Evolutionary conservation across 2,888 invertebrate species (phyloP).

Genomic region (Unio pictorum): DNA sequence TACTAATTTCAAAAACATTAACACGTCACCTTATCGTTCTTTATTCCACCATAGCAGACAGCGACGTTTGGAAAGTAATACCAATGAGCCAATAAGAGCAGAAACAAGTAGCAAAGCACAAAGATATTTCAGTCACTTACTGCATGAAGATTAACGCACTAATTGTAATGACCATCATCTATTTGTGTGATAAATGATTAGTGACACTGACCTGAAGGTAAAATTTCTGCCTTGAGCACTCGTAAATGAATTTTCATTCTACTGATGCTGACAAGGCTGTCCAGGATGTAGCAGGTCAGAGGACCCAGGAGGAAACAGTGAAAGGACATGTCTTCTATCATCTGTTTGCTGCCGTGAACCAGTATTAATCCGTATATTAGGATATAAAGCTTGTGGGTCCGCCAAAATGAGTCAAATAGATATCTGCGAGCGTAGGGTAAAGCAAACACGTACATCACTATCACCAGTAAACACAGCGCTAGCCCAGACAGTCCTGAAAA

Average conservation of each 20-base stretch:
- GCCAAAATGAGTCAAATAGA: conserved; percentile 77
- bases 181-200: background rate
- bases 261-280: conserved; percentile 75
- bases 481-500: conserved; percentile 76
- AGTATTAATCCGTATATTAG: conserved; percentile 76
- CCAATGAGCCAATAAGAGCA: too few species aligned
- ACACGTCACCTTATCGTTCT: too few species aligned
- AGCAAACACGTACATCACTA: conserved; percentile 77
- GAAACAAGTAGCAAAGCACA: too few species aligned
- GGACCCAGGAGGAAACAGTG: conserved; percentile 77
- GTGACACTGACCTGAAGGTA: conserved; percentile 75
- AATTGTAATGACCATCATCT: too few species aligned
- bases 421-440: conserved; percentile 74
- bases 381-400: conserved; percentile 76
- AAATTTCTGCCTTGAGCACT: conserved; percentile 75
- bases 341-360: conserved; percentile 76
- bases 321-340: conserved; percentile 76
- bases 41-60: too few species aligned
- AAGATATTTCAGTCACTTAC: too few species aligned
- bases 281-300: conserved; percentile 75
- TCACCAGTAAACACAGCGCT: conserved; percentile 73
- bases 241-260: conserved; percentile 77
- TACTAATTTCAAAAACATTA: too few species aligned
- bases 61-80: too few species aligned
- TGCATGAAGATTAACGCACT: too few species aligned